phyloP scores from a whole-genome alignment of 37 sponge, comb jelly and placozoan species.

The Halisarca cf. caerulea region DNA sequence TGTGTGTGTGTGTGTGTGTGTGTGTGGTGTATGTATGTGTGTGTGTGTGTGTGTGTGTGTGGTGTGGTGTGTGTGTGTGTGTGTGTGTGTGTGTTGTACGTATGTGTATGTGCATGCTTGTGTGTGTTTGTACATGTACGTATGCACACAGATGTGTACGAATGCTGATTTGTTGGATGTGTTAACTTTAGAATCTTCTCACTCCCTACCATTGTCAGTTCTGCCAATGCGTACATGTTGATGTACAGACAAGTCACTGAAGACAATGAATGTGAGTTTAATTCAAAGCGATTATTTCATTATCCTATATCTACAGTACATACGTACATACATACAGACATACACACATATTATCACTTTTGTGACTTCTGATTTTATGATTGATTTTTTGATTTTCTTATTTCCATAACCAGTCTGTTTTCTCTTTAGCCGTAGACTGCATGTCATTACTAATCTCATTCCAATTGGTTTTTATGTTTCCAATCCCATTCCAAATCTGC shows the following conservation, averaged over 20 bases:
- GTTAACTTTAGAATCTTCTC: background rate
- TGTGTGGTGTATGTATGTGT: background rate
- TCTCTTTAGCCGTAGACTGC: no score
- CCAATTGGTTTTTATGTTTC: no score
- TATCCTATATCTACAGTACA: no score
- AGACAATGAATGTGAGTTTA: conserved; percentile 59
- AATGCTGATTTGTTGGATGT: background rate
- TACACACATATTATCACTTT: no score
- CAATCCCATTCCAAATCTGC: background rate
- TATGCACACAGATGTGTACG: background rate
- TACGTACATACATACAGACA: no score
- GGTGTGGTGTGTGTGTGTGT: background rate
- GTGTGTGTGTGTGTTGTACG: background rate
- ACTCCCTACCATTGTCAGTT: conserved; percentile 26
- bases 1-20: background rate
- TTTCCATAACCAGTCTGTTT: no score
- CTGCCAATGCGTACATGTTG: conserved; percentile 97
- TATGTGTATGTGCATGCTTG: background rate
- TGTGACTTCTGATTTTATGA: no score
- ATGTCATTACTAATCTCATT: no score
- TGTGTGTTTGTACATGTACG: background rate
- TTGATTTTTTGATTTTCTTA: no score
- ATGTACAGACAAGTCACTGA: conserved; percentile 81
- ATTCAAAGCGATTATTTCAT: no score
- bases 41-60: background rate